These are phyloP conservation scores for Argya squamiceps DNA, from an alignment of 2,797 vertebrate species.

Conservation along the genomic window DNA sequence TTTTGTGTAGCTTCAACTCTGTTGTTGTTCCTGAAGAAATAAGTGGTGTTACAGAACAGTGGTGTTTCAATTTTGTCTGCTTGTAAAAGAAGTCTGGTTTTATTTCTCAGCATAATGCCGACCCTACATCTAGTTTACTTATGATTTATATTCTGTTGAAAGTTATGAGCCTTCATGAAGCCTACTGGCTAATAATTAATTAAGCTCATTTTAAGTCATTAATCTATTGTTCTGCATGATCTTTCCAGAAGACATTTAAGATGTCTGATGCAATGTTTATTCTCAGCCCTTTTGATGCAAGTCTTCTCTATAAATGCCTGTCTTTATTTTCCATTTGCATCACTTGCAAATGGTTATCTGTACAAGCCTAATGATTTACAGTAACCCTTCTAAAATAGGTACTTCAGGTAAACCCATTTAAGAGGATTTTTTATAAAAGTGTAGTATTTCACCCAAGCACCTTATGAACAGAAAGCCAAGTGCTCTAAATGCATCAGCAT, in stretches of 20 bases:
- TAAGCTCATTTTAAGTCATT: slow-evolving; percentile 45
- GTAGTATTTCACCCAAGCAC: background rate
- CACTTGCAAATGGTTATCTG: slow-evolving; percentile 4
- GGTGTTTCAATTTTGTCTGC: background rate
- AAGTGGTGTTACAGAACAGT: background rate
- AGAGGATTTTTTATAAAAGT: background rate
- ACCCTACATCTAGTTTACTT: slow-evolving; percentile 25
- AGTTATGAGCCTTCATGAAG: slow-evolving; percentile 15
- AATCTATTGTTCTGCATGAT: slow-evolving; percentile 40
- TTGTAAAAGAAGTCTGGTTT: slow-evolving; percentile 1
- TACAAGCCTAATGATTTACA: slow-evolving; percentile 43
- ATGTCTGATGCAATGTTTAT: slow-evolving; percentile 42
- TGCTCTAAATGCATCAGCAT: slow-evolving; percentile 8
- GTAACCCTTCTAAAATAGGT: slow-evolving; percentile 19
- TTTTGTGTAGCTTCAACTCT: background rate
- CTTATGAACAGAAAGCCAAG: slow-evolving; percentile 34
- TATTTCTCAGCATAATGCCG: background rate
- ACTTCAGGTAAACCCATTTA: background rate
- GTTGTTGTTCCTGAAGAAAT: background rate
- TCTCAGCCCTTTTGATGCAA: slow-evolving; percentile 18
- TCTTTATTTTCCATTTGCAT: slow-evolving; percentile 41
- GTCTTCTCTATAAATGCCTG: background rate
- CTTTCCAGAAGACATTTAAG: slow-evolving; percentile 46
- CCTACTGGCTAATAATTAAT: slow-evolving; percentile 60
- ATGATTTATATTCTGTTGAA: slow-evolving; percentile 44